Conservation (phyloP, 2,888 invertebrate species). For the Agrotis clavis region DNA sequence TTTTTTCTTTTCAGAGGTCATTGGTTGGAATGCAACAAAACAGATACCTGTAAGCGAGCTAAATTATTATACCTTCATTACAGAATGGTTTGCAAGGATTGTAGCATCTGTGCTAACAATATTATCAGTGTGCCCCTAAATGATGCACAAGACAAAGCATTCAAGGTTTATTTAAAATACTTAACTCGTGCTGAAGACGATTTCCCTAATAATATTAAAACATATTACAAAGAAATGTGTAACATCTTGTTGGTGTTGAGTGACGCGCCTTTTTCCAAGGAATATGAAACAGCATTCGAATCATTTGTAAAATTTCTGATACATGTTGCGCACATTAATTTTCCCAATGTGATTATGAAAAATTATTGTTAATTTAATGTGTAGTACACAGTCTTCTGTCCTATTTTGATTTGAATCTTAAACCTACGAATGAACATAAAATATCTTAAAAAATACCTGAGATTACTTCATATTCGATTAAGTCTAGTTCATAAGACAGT, state of each 20-base stretch:
- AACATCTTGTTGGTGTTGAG: constrained; percentile 16
- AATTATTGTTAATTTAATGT: neutral
- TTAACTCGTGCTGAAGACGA: neutral
- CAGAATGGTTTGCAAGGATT: constrained; percentile 35
- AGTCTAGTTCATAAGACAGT: too few species aligned
- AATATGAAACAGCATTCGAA: constrained; percentile 1
- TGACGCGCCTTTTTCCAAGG: constrained; percentile 29
- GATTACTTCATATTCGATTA: too few species aligned
- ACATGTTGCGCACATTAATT: neutral
- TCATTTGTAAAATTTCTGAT: constrained; percentile 30
- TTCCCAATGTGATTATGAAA: constrained; percentile 23
- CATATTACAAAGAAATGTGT: constrained; percentile 21
- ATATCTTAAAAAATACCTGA: too few species aligned
- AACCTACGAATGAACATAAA: too few species aligned
- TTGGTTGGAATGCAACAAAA: constrained; percentile 24
- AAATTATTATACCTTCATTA: neutral
- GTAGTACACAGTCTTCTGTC: too few species aligned
- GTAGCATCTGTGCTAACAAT: constrained; percentile 29
- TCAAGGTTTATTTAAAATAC: neutral
- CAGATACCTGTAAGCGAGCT: neutral
- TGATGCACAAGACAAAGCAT: constrained; percentile 8
- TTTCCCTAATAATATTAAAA: neutral
- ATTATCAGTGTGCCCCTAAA: neutral
- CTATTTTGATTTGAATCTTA: too few species aligned
- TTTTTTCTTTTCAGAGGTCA: constrained; percentile 40